A percentile compares a stretch with the other conserved stretches of the same genome.
These are phyloP conservation scores for Nysson spinosus DNA, from an alignment of 2,888 invertebrate genomes.

Conservation along the genomic window DNA sequence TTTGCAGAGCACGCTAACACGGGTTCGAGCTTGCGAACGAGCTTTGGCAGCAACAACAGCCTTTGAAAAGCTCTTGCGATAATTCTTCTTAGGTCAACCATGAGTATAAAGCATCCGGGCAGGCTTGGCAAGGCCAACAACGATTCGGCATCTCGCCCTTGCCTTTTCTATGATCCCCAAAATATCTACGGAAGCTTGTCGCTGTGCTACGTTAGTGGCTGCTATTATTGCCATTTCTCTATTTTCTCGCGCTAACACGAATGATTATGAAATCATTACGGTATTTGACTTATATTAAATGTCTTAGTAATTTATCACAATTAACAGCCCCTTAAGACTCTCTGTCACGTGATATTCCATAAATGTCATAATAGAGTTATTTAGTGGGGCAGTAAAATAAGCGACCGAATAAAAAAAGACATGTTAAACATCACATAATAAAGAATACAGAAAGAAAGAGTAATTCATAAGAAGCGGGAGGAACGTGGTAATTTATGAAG, in stretches of 20 bases:
- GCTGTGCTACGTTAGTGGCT: slow-evolving; percentile 1
- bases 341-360: too few species aligned
- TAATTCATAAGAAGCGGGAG: too few species aligned
- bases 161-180: slow-evolving; percentile 39
- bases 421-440: too few species aligned
- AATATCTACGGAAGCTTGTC: slow-evolving; percentile 33
- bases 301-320: too few species aligned
- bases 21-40: slow-evolving; percentile 15
- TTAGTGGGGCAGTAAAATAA: too few species aligned
- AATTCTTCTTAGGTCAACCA: slow-evolving; percentile 43
- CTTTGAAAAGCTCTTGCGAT: slow-evolving; percentile 24
- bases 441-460: too few species aligned
- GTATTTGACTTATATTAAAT: too few species aligned
- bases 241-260: background rate
- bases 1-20: slow-evolving; percentile 15
- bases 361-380: too few species aligned
- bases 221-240: slow-evolving; percentile 10
- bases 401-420: too few species aligned
- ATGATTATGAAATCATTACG: slow-evolving; percentile 20
- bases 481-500: too few species aligned
- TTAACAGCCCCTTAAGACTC: too few species aligned
- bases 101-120: slow-evolving; percentile 12
- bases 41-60: slow-evolving; percentile 28
- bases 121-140: slow-evolving; percentile 44
- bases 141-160: slow-evolving; percentile 43